phyloP scores from a whole-genome alignment of 2,888 invertebrate genomes.

The Himalopsyche anomala region DNA sequence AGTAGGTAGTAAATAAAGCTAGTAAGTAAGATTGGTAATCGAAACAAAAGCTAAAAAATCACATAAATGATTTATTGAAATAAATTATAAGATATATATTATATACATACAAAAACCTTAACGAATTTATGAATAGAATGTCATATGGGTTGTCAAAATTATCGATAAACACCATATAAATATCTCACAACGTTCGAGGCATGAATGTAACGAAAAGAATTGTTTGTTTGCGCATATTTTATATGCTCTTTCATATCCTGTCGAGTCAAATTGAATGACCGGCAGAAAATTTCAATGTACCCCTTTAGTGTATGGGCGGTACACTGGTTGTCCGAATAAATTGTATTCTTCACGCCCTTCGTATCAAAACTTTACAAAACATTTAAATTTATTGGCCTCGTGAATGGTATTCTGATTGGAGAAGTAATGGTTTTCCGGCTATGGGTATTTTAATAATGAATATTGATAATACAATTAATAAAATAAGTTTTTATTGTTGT shows the following conservation, averaged over 20 bases:
- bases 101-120: background rate
- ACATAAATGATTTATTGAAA: too few relatives aligned
- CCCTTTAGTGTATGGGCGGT: slow-evolving; percentile 49
- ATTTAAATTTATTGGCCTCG: slow-evolving; percentile 59
- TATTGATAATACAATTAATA: background rate
- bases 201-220: background rate
- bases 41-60: too few relatives aligned
- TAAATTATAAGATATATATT: background rate
- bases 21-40: too few relatives aligned
- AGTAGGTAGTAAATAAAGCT: too few relatives aligned
- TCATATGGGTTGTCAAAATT: background rate
- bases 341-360: slow-evolving; percentile 63
- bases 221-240: slow-evolving; percentile 1
- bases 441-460: background rate
- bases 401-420: slow-evolving; percentile 61
- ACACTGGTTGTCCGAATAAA: slow-evolving; percentile 57
- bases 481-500: too few relatives aligned
- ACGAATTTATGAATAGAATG: slow-evolving; percentile 4
- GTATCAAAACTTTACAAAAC: slow-evolving; percentile 53
- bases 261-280: slow-evolving; percentile 37
- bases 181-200: background rate
- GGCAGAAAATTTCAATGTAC: slow-evolving; percentile 41
- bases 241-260: slow-evolving; percentile 27
- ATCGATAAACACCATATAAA: background rate
- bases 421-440: slow-evolving; percentile 44